Evolutionary conservation across 2,797 vertebrate species (phyloP).

Genomic region (Gymnoscopelus braueri): DNA sequence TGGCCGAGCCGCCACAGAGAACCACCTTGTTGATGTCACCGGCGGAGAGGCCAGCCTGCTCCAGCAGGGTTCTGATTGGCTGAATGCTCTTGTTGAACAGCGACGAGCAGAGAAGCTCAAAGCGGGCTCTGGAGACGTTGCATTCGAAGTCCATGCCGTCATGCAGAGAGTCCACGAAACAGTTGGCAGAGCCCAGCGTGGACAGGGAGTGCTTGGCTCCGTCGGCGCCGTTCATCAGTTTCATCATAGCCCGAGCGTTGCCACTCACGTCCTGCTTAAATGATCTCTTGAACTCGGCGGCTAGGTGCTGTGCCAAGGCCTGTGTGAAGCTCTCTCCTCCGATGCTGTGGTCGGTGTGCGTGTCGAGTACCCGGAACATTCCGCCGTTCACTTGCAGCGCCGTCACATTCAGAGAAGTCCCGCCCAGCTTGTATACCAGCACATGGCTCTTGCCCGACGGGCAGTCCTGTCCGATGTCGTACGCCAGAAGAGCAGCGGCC

Average conservation of each 20-base stretch:
- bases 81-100: conserved; percentile 94
- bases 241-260: conserved; percentile 94
- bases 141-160: conserved; percentile 99
- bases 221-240: conserved; percentile 94
- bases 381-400: conserved; percentile 93
- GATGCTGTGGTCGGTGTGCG: conserved; percentile 88
- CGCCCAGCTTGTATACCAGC: conserved; percentile 96
- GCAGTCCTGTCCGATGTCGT: conserved; percentile 91
- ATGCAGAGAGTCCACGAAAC: conserved; percentile 95
- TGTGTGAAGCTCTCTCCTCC: conserved; percentile 95
- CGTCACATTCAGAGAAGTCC: conserved; percentile 92
- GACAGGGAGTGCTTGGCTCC: conserved; percentile 93
- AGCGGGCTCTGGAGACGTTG: conserved; percentile 93
- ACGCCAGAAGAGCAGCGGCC: conserved; percentile 92
- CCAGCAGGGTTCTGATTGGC: conserved; percentile 88
- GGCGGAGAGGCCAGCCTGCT: conserved; percentile 83
- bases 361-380: conserved; percentile 89
- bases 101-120: conserved; percentile 93
- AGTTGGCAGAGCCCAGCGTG: conserved; percentile 91
- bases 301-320: conserved; percentile 89
- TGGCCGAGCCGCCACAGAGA: conserved; percentile 93
- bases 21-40: conserved; percentile 93
- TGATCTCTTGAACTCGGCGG: conserved; percentile 92
- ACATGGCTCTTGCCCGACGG: conserved; percentile 91
- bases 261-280: conserved; percentile 89